These are phyloP conservation scores for Dasypus novemcinctus DNA, from an alignment of 2,113 vertebrate species.

Conservation along the genomic window DNA sequence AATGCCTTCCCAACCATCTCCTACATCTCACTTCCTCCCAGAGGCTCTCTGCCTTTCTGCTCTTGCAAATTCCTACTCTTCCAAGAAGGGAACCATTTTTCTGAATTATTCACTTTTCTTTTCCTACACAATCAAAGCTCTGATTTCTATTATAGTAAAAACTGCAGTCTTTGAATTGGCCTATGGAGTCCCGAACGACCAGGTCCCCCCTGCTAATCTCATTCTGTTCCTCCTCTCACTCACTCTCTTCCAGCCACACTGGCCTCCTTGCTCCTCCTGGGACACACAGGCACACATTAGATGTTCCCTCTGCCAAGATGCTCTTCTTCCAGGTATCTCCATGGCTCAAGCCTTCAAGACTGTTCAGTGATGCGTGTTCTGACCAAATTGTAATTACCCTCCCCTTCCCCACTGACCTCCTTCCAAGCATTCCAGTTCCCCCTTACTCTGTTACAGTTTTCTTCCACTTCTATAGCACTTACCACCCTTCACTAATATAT, in stretches of 20 bases:
- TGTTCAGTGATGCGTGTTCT: not conserved
- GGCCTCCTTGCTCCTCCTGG: not conserved
- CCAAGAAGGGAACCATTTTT: not conserved
- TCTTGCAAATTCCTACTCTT: not conserved
- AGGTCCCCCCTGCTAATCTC: not conserved
- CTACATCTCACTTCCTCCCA: not conserved
- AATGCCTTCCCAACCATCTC: not conserved
- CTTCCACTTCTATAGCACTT: not conserved
- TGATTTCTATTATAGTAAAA: not conserved
- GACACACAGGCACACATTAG: fast-evolving
- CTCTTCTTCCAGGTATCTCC: not conserved
- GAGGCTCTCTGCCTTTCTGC: not conserved
- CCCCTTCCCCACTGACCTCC: not conserved
- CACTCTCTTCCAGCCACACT: not conserved
- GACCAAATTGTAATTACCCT: not conserved
- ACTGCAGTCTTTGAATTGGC: not conserved
- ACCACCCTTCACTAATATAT: not conserved
- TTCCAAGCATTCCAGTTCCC: not conserved
- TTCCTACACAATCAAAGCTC: not conserved
- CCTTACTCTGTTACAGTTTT: not conserved
- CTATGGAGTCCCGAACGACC: not conserved
- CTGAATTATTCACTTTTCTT: not conserved
- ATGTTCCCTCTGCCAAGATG: not conserved
- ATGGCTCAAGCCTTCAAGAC: not conserved
- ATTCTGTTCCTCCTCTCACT: not conserved